phyloP scores from a whole-genome alignment of 2,797 vertebrate genomes.

The Gila robusta region DNA sequence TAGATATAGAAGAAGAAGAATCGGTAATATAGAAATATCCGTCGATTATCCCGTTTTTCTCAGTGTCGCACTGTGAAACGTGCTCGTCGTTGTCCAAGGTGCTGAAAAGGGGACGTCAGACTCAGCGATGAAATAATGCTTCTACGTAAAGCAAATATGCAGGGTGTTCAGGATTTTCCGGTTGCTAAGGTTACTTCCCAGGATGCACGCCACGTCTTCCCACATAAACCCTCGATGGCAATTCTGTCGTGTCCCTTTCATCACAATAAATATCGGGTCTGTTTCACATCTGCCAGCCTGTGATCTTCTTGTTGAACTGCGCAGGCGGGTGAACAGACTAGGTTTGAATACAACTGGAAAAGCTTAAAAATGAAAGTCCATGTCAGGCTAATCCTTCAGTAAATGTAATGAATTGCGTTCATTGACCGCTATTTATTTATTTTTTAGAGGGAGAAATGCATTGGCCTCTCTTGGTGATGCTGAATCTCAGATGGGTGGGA shows the following conservation, averaged over 20 bases:
- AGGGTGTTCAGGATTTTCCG: slow-evolving; percentile 42
- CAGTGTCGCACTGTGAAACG: slow-evolving; percentile 32
- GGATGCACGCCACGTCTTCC: slow-evolving; percentile 20
- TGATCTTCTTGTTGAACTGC: slow-evolving; percentile 12
- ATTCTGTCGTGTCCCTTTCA: not conserved
- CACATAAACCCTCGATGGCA: slow-evolving; percentile 9
- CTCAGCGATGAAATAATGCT: slow-evolving; percentile 37
- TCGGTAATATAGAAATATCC: not conserved
- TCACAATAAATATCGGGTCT: slow-evolving; percentile 25
- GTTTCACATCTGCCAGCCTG: slow-evolving; percentile 29
- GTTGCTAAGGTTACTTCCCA: slow-evolving; percentile 28
- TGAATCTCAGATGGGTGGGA: slow-evolving; percentile 33
- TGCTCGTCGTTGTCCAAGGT: slow-evolving; percentile 62
- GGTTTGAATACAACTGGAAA: slow-evolving; percentile 14
- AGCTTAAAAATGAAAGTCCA: not conserved
- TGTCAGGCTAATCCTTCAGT: not conserved
- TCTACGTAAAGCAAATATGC: slow-evolving; percentile 25
- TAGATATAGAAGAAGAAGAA: not conserved
- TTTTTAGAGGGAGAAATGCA: not conserved
- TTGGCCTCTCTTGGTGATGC: slow-evolving; percentile 5
- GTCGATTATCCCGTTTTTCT: slow-evolving; percentile 28
- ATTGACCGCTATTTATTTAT: slow-evolving; percentile 24
- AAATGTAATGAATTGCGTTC: slow-evolving; percentile 10
- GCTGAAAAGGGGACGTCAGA: slow-evolving; percentile 55
- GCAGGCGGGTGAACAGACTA: not conserved